A percentile compares a stretch with the other conserved stretches of the same genome.
Conservation (phyloP, 2,113 vertebrate species). For the Bagarius yarrelli region DNA sequence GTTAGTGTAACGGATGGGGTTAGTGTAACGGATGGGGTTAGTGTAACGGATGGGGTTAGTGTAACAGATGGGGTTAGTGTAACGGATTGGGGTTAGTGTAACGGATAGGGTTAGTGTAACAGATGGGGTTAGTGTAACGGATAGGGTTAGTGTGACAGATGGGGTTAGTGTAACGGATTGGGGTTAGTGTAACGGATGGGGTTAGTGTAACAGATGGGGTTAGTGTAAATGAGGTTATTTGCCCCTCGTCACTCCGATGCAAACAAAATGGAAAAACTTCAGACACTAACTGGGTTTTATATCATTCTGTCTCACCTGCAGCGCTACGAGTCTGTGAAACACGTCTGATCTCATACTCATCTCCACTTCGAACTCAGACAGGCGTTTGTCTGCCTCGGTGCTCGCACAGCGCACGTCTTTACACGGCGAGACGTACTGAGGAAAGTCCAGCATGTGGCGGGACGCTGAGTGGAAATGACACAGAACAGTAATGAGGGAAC, state of each 20-base stretch:
- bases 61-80: no score
- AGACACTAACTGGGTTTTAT: background rate
- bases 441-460: constrained; percentile 87
- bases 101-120: no score
- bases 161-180: no score
- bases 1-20: no score
- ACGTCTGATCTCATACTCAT: constrained; percentile 91
- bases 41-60: no score
- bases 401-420: constrained; percentile 85
- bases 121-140: no score
- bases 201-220: background rate
- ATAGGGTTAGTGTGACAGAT: no score
- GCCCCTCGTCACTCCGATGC: background rate
- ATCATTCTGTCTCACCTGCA: constrained; percentile 77
- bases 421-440: constrained; percentile 82
- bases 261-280: background rate
- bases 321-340: constrained; percentile 79
- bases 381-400: constrained; percentile 88
- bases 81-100: no score
- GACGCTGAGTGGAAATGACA: constrained; percentile 72
- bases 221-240: background rate
- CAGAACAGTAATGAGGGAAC: background rate
- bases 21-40: no score
- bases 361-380: constrained; percentile 92
- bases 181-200: no score